Evolutionary conservation across 2,113 vertebrate genomes (phyloP).

Genomic region (Bucco capensis): DNA sequence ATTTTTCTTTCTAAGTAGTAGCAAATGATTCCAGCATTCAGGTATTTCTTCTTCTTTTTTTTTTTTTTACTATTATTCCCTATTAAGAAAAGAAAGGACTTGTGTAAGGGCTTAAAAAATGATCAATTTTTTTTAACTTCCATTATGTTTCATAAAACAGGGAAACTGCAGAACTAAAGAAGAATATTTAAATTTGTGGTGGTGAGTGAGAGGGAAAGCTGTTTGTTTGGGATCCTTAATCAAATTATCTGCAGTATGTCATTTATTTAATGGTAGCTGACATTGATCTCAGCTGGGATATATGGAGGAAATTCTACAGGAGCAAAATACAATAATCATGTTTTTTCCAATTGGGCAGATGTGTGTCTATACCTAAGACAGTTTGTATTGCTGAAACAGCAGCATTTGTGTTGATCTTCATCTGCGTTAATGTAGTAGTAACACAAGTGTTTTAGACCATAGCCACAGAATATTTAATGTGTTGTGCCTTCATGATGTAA

Average conservation of each 20-base stretch:
- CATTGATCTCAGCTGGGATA: constrained; percentile 42
- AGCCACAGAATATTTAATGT: constrained; percentile 88
- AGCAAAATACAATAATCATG: constrained; percentile 65
- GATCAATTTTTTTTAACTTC: not conserved
- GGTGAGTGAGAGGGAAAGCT: not conserved
- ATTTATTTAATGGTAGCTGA: constrained; percentile 31
- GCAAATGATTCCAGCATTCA: not conserved
- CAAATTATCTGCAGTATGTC: constrained; percentile 8
- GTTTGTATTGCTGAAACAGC: constrained; percentile 71
- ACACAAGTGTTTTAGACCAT: constrained; percentile 83
- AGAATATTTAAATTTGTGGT: not conserved
- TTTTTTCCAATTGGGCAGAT: constrained; percentile 60
- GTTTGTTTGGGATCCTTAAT: constrained; percentile 3
- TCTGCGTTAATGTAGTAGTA: constrained; percentile 79
- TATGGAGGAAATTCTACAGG: constrained; percentile 49
- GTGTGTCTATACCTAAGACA: constrained; percentile 77
- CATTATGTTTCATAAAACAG: constrained; percentile 47
- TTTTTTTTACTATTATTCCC: not conserved
- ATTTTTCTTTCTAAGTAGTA: constrained; percentile 25
- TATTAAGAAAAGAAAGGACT: not conserved
- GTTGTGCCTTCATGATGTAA: constrained; percentile 95
- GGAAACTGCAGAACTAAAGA: constrained; percentile 31
- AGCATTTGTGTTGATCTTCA: constrained; percentile 75
- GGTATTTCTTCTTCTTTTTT: not conserved
- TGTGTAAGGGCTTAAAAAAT: constrained; percentile 57